Base-by-base conservation (phyloP, 1,140 invertebrate genomes). In the Chironomus striatipennis region DNA sequence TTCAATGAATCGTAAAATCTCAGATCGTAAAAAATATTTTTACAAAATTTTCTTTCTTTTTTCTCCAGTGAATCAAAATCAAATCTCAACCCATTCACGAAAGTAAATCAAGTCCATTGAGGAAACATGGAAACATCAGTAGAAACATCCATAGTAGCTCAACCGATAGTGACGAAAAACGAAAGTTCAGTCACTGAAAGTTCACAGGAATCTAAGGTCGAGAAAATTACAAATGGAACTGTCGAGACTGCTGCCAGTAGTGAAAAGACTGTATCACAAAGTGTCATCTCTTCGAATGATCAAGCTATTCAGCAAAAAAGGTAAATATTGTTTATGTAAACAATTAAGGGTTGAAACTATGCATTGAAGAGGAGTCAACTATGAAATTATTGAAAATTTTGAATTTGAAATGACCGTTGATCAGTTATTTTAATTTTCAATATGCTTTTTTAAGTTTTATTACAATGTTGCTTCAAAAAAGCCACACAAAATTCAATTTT, bases 191-290 rank as follows among this genome's bases (percentile, higher is more conserved):
- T 70, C 18, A 18, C 65, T 18, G 65, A 70, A 17, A 70, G 65
- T 20, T 20, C 65, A 6, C 65, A 70, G 6, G 65, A 70, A 20
- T 18, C 20, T 0, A 70, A 70, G 10, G 65, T 70, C n/a, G 17
- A 70, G 65, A 18, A 70, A 70, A 70, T 20, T 70, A 6, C 65
- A 21, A 70, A 70, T 70, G 65, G 18, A 70, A 70, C n/a, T 70
- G 65, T 70, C 10, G 65, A 70, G 10, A 70, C 17, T 3, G 7
- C 65, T 18, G 7, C 20, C 0, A 70, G 20, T 21, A 21, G 17
- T 20, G 65, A 21, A 10, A 70, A 70, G 18, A 8, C 65, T 18
- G 17, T 20, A 17, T 18, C 65, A 18, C 65, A 70, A 70, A 70
- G 18, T 10, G 65, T 70, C 47, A 57, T 57, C 47, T 2, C n/a